Evolutionary conservation across 1,140 invertebrate species (phyloP).

Genomic region (Zaprionus gabonicus): DNA sequence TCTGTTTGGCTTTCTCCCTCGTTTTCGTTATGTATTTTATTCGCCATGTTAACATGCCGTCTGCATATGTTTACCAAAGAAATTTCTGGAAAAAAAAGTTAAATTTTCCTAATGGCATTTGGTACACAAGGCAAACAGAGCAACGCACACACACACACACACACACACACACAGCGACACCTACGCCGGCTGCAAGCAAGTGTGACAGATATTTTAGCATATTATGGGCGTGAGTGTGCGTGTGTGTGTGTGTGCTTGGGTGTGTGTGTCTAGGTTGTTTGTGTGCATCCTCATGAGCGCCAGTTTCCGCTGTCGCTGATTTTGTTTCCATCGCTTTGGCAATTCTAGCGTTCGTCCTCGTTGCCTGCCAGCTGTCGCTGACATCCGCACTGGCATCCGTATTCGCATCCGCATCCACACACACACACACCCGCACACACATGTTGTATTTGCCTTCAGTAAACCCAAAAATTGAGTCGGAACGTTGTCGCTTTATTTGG

Average conservation of each 20-base stretch:
- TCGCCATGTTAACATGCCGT: constrained; percentile 77
- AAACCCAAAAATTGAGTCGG: constrained; percentile 7
- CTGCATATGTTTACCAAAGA: constrained; percentile 72
- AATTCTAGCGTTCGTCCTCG: constrained; percentile 33
- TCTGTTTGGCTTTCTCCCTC: constrained; percentile 25
- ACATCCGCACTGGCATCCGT: constrained; percentile 21
- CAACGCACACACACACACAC: constrained; percentile 22
- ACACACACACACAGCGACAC: constrained; percentile 24
- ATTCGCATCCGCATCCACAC: background rate
- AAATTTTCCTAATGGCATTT: constrained; percentile 74
- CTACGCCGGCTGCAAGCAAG: constrained; percentile 45
- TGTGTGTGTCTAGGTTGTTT: constrained; percentile 26
- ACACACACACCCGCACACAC: constrained; percentile 14
- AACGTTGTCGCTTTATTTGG: constrained; percentile 1
- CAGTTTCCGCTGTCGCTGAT: constrained; percentile 62
- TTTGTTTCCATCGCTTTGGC: constrained; percentile 54
- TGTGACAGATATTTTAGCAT: constrained; percentile 64
- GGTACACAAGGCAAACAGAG: constrained; percentile 42
- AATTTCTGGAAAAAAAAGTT: constrained; percentile 40
- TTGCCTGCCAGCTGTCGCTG: constrained; percentile 51
- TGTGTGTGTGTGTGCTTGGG: background rate
- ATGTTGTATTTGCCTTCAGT: constrained; percentile 30
- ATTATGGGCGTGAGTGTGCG: constrained; percentile 23
- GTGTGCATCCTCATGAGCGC: constrained; percentile 30
- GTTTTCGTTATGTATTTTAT: constrained; percentile 61